Percentiles rank a stretch among this genome's conserved stretches.
These are phyloP conservation scores for Spinus pinus DNA, from an alignment of 2,797 vertebrate species.

Conservation along the genomic window DNA sequence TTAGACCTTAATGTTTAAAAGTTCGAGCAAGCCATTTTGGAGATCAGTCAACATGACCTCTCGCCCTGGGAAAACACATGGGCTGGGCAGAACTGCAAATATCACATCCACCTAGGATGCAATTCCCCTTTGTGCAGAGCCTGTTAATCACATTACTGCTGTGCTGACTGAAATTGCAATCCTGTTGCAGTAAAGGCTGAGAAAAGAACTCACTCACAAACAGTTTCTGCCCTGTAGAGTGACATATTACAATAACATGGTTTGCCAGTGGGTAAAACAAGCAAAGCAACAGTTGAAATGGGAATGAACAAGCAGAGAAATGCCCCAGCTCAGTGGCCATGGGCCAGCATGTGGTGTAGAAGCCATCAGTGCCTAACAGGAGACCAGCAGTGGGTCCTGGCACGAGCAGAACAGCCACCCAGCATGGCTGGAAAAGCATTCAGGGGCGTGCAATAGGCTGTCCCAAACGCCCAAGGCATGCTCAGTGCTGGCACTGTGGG, in stretches of 20 bases:
- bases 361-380: not conserved
- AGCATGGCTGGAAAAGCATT: not conserved
- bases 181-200: not conserved
- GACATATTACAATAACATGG: not conserved
- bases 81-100: not conserved
- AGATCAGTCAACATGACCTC: slow-evolving; percentile 19
- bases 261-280: not conserved
- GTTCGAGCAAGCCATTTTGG: not conserved
- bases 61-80: not conserved
- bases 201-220: not conserved
- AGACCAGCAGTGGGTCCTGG: not conserved
- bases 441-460: not conserved
- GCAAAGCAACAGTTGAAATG: not conserved
- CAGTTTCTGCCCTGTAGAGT: slow-evolving; percentile 4
- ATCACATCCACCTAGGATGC: not conserved
- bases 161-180: not conserved
- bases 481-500: not conserved
- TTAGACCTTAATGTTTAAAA: not conserved
- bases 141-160: not conserved
- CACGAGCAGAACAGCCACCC: not conserved
- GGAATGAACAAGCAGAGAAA: not conserved
- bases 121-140: not conserved
- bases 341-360: not conserved
- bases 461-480: not conserved
- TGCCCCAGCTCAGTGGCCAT: not conserved